A percentile compares a stretch with the other conserved stretches of the same genome.
Evolutionary conservation across 1,140 invertebrate genomes (phyloP).

Genomic region (Microplitis demolitor): DNA sequence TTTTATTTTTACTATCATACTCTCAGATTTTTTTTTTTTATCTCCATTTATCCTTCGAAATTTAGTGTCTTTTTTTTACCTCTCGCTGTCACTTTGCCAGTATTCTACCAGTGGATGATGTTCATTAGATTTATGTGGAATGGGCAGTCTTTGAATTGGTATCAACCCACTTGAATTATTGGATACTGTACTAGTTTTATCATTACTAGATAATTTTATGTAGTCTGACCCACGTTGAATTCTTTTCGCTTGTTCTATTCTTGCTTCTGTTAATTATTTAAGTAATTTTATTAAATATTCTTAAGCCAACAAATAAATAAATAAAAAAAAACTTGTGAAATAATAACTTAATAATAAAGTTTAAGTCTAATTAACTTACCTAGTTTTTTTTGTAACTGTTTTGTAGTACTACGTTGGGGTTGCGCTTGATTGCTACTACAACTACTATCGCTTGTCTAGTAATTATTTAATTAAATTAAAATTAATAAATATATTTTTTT

Average conservation of each 20-base stretch:
- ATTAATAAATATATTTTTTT: constrained; percentile 25
- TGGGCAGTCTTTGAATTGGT: constrained; percentile 65
- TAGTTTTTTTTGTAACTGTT: constrained; percentile 61
- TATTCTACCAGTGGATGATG: constrained; percentile 67
- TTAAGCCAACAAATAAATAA: background rate
- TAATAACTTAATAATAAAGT: constrained; percentile 8
- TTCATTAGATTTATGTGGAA: constrained; percentile 64
- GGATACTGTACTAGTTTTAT: constrained; percentile 39
- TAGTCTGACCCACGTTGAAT: constrained; percentile 64
- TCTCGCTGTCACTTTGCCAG: constrained; percentile 57
- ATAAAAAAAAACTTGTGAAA: constrained; percentile 27
- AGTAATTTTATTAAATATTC: too few relatives aligned
- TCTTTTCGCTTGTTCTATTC: constrained; percentile 66
- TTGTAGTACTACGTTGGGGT: constrained; percentile 50
- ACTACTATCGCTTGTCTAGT: constrained; percentile 60
- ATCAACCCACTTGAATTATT: constrained; percentile 54
- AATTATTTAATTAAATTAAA: constrained; percentile 20
- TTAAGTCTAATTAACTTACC: constrained; percentile 45
- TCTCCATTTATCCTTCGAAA: background rate
- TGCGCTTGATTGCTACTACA: constrained; percentile 56
- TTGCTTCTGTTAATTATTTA: constrained; percentile 52
- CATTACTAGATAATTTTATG: constrained; percentile 59
- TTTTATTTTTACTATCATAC: background rate
- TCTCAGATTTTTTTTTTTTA: background rate
- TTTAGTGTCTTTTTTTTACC: constrained; percentile 34